Evolutionary conservation across 2,797 vertebrate genomes (phyloP).

Genomic region (Lacerta bilineata): DNA sequence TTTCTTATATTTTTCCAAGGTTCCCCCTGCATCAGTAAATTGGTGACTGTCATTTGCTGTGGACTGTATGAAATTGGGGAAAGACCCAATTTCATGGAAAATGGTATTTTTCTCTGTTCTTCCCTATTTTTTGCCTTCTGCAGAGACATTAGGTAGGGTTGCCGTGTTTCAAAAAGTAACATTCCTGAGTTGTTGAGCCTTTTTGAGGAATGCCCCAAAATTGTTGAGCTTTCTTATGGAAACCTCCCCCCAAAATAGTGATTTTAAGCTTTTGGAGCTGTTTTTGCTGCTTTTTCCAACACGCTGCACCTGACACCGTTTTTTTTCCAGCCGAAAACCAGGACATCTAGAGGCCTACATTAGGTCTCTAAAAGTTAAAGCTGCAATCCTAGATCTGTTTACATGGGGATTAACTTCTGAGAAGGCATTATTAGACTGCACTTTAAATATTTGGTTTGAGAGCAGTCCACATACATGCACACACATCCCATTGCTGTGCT

Average conservation of each 20-base stretch:
- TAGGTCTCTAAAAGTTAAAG: neutral
- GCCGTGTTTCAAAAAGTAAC: too few species aligned
- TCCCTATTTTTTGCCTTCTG: neutral
- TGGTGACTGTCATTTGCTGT: constrained; percentile 9
- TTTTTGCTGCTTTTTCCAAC: too few species aligned
- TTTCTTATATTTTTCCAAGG: neutral
- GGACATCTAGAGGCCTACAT: too few species aligned
- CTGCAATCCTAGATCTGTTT: neutral
- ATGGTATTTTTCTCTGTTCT: neutral
- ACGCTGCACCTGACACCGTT: too few species aligned
- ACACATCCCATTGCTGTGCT: neutral
- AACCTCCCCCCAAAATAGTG: too few species aligned
- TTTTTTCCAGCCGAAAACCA: too few species aligned
- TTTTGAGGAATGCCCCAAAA: too few species aligned
- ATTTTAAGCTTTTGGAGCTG: too few species aligned
- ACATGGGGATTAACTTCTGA: neutral
- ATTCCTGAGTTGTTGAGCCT: too few species aligned
- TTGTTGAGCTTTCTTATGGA: too few species aligned
- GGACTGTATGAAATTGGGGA: neutral
- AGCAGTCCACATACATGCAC: neutral
- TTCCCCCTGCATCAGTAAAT: constrained; percentile 46
- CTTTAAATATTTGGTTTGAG: neutral
- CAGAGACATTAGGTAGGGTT: too few species aligned
- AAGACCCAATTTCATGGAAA: too few species aligned
- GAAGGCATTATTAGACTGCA: neutral